Percentiles rank a stretch among this genome's conserved stretches.
These are phyloP conservation scores for Cerastis leucographa DNA, from an alignment of 2,888 invertebrate species.

Conservation along the genomic window DNA sequence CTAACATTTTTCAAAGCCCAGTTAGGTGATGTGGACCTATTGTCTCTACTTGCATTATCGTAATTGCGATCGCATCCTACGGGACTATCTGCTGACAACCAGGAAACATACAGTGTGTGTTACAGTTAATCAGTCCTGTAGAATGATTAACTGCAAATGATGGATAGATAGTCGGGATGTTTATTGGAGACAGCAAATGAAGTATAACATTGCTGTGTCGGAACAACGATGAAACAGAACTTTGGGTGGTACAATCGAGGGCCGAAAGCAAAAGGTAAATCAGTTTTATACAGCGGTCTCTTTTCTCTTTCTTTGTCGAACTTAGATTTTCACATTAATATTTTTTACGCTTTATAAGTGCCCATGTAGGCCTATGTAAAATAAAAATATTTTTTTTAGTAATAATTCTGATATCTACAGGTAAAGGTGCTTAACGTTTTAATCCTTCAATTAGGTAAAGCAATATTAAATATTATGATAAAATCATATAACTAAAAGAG, in stretches of 20 bases:
- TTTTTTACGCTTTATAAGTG: no score
- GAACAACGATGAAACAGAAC: not conserved
- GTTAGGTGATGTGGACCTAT: slow-evolving; percentile 41
- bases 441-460: not conserved
- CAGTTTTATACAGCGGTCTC: not conserved
- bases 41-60: slow-evolving; percentile 72
- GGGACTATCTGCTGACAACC: slow-evolving; percentile 68
- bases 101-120: slow-evolving; percentile 56
- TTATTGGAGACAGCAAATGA: slow-evolving; percentile 16
- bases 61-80: slow-evolving; percentile 78
- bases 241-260: not conserved
- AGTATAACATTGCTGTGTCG: not conserved
- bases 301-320: not conserved
- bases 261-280: not conserved
- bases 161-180: not conserved
- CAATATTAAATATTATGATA: no score
- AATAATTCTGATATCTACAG: not conserved
- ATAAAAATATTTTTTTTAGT: no score
- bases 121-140: no score
- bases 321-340: not conserved
- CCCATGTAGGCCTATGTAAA: no score
- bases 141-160: slow-evolving; percentile 58
- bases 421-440: not conserved
- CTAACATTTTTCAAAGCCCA: slow-evolving; percentile 42
- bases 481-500: no score